Evolutionary conservation across 2,113 vertebrate species (phyloP).

Genomic region (Struthio camelus): DNA sequence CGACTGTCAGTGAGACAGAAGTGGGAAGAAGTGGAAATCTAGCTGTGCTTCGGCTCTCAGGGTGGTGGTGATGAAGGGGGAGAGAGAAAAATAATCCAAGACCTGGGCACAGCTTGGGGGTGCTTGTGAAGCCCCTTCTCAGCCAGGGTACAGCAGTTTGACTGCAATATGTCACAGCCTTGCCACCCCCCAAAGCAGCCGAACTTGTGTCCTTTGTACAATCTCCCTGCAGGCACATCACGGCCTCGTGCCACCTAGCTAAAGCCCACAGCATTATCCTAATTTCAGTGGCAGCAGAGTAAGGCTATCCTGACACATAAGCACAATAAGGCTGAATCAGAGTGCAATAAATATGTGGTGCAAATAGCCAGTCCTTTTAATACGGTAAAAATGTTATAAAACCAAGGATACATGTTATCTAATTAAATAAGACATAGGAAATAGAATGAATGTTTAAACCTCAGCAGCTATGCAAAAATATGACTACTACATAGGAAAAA

Average conservation of each 20-base stretch:
- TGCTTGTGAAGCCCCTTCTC: not conserved
- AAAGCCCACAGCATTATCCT: not conserved
- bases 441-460: not conserved
- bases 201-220: not conserved
- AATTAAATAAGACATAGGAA: slow-evolving; percentile 49
- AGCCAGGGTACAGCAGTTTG: not conserved
- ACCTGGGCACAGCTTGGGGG: not conserved
- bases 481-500: slow-evolving; percentile 24
- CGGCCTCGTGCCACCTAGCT: not conserved
- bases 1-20: not conserved
- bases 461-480: slow-evolving; percentile 59
- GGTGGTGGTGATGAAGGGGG: not conserved
- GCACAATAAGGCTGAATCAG: not conserved
- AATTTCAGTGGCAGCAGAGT: not conserved
- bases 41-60: not conserved
- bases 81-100: too few relatives aligned
- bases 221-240: not conserved
- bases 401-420: not conserved
- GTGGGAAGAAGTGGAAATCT: too few relatives aligned
- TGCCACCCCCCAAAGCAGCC: not conserved
- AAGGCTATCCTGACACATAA: not conserved
- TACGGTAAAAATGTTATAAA: not conserved
- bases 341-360: not conserved
- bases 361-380: slow-evolving; percentile 2
- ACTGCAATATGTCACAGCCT: too few relatives aligned